A percentile compares a stretch with the other conserved stretches of the same genome.
phyloP scores from a whole-genome alignment of 2,797 vertebrate genomes.

The Xiphorhynchus erythropygius region DNA sequence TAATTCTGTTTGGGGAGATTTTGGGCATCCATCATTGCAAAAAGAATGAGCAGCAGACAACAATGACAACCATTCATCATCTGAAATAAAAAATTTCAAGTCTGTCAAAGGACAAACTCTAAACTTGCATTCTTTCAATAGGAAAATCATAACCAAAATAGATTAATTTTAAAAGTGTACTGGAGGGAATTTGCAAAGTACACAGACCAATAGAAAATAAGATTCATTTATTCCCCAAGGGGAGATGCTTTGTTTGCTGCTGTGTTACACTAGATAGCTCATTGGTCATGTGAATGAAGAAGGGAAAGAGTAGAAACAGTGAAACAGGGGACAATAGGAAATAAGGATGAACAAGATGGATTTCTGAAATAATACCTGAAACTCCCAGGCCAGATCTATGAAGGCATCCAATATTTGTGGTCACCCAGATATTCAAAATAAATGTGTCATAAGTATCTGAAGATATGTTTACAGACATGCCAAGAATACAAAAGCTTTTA shows the following conservation, averaged over 20 bases:
- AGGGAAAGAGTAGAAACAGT: not conserved
- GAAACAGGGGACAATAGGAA: not conserved
- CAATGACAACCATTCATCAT: not conserved
- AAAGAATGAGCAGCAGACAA: not conserved
- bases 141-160: constrained; percentile 20
- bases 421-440: not conserved
- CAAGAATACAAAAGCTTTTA: not conserved
- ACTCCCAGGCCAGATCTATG: not conserved
- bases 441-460: not conserved
- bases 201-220: not conserved
- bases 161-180: constrained; percentile 26
- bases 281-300: not conserved
- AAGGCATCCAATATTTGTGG: not conserved
- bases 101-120: constrained; percentile 5
- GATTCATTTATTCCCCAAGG: not conserved
- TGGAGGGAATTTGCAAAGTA: not conserved
- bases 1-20: not conserved
- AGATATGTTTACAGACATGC: not conserved
- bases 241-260: not conserved
- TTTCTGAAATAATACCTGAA: not conserved
- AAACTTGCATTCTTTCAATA: constrained; percentile 10
- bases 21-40: not conserved
- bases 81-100: not conserved
- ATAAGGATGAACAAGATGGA: not conserved
- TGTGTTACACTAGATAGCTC: not conserved